phyloP scores from a whole-genome alignment of 1,140 invertebrate species.

The Magallana gigas region DNA sequence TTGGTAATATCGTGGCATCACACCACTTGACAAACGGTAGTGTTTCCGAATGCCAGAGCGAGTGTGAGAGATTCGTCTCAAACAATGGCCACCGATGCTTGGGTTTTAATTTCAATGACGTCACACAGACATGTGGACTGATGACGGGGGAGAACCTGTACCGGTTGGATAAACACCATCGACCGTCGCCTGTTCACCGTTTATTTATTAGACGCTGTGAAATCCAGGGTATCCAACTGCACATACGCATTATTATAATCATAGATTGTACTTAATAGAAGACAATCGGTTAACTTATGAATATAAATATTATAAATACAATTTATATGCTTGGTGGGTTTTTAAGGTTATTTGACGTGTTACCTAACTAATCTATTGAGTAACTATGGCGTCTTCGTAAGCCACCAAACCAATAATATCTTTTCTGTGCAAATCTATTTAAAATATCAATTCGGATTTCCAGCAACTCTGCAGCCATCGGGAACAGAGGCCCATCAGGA shows the following conservation, averaged over 20 bases:
- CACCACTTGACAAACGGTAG: neutral
- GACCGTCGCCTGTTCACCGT: neutral
- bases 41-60: neutral
- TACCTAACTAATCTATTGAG: too few species aligned
- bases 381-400: too few species aligned
- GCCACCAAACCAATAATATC: too few species aligned
- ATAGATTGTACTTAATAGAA: too few species aligned
- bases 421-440: too few species aligned
- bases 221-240: neutral
- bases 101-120: conserved; percentile 22
- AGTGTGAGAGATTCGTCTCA: neutral
- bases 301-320: neutral
- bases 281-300: too few species aligned
- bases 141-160: conserved; percentile 16
- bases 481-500: too few species aligned
- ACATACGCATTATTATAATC: too few species aligned
- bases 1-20: conserved; percentile 8
- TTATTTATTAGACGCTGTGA: conserved; percentile 14
- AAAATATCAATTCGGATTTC: neutral
- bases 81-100: conserved; percentile 2
- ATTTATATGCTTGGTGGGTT: neutral
- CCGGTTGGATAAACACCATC: neutral
- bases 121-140: neutral
- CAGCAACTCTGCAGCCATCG: neutral
- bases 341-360: too few species aligned